Evolutionary conservation across 2,113 vertebrate genomes (phyloP), one percentile per base, ranked within the genome.

Genomic region (Gorsachius goisagi): DNA sequence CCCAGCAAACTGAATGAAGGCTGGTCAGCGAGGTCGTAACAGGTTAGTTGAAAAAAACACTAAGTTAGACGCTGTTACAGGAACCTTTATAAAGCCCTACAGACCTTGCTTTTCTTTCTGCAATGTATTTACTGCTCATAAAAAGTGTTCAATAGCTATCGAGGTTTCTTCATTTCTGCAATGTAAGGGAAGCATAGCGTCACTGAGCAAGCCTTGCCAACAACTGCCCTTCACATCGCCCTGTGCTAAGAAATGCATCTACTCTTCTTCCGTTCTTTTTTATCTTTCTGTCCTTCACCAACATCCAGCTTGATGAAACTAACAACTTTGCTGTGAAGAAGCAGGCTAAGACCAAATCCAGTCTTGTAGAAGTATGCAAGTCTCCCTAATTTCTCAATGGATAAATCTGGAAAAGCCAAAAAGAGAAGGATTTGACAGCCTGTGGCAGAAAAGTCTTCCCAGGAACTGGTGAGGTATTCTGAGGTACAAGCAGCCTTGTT

Each of bases 101-200:
- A 73, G 66, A 82, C 53, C 33, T 4, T 21, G 50, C 82, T 94
- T 93, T 95, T 93, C 84, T 82, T 96, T 85, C 89, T 85, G 66
- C 22, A 53, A 24, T 37, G 39, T 68, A 89, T 78, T 92, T 96
- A 92, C 45, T 55, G 58, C 80, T 94, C 66, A 39, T 50, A 89
- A 75, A 79, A 85, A 60, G 28, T 16, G 62, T 41, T 89, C 80
- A 90, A 81, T 50, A 91, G 89, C 49, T 89, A 77, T 9, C 62
- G 84, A 94, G 44, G 73, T 82, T 90, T 85, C 73, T 69, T 60
- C 86, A 68, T 78, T 81, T 50, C 45, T 85, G 77, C 62, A 72
- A 23, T 44, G 18, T 8, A 64, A 91, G 76, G 52, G 32, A 79
- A 87, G 58, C 58, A 53, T 0, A 55, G 53, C 0, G 0, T 55